Evolutionary conservation across 2,888 invertebrate species (phyloP), one percentile per base, ranked within the genome.

Genomic region (Hoplodrina blanda): DNA sequence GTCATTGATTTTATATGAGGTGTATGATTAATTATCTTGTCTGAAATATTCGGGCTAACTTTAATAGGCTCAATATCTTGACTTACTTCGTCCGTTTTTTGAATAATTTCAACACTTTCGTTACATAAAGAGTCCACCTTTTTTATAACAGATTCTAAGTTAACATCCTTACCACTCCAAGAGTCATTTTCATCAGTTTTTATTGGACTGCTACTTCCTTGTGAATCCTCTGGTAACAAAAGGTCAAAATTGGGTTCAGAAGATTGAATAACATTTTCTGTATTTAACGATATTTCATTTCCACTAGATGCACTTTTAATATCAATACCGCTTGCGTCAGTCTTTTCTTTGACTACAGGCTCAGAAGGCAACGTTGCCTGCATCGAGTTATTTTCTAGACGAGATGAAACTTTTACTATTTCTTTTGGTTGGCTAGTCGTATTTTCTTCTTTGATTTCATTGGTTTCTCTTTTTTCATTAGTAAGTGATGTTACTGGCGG

Each of bases 121-220:
- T 92, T 94, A 89, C 97, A 97, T 53, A 97, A 90, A 0, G 97
- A 97, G 83, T 98, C 97, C 0, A 97, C 97, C 85, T 97, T 98
- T 91, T 98, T 98, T 76, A 98, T 98, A 2, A 98, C 98, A 25
- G 98, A 98, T 82, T 98, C 98, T 78, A 98, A 97, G 86, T 98
- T 98, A 1, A 98, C 96, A 87, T 98, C 98, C 90, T 98, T 98
- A 8, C 97, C 97, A 49, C 97, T 97, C 98, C 98, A 98, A 82
- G 97, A 97, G 89, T 97, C 97, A 85, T 97, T 97, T 87, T 97
- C 98, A 84, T 98, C 97, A 89, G 91, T 94, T 89, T 96, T 96
- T 64, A 93, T 89, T 62, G 89, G 88, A 77, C 80, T 88, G 62
- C 88, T 89, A 75, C 73, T 84, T 73, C 65, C 41, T 60, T 75